Evolutionary conservation across 2,888 invertebrate genomes (phyloP), one percentile per base, ranked within the genome.

Genomic region (Meteorus cinctellus): DNA sequence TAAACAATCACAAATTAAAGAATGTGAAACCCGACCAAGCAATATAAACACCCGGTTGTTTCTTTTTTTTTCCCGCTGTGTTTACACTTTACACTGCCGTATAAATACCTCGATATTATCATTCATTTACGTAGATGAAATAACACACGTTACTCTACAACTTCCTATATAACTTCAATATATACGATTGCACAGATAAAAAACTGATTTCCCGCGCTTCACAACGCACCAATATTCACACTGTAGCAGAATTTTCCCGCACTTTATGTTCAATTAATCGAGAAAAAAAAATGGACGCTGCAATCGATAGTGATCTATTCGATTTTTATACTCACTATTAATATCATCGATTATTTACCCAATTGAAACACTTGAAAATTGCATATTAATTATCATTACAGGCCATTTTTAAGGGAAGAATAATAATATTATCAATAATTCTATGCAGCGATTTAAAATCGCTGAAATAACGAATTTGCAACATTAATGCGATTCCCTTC

Each of bases 121-220:
- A 34, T 34, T 34, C 8, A 8, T 34, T 34, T 8, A 34, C 34
- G 34, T 8, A 34, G 4, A 6, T 34, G 34, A 68, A 31, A 24
- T 67, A 27, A 67, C 51, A 51, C 68, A 51, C 8, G 31, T 10
- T n/a, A 48, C 31, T 51, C 55, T 24, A 51, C 51, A 45, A 67
- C 45, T 67, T 19, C 45, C n/a, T 68, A 51, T 51, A 55, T 51
- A 27, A 48, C 48, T 16, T n/a, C 4, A 16, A 48, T 48, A n/a
- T n/a, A 48, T n/a, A 48, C 8, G n/a, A 31, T 31, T 31, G 31
- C 68, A 51, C 34, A 12, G 41, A 16, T 45, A n/a, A 31, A 16
- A 34, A 41, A 24, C 3, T 14, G 14, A 34, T 69, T 69, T 69
- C 69, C 69, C 69, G 69, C 69, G 48, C 55, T 65, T 65, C 36